phyloP scores from a whole-genome alignment of 2,113 vertebrate genomes.

The Nicator chloris region DNA sequence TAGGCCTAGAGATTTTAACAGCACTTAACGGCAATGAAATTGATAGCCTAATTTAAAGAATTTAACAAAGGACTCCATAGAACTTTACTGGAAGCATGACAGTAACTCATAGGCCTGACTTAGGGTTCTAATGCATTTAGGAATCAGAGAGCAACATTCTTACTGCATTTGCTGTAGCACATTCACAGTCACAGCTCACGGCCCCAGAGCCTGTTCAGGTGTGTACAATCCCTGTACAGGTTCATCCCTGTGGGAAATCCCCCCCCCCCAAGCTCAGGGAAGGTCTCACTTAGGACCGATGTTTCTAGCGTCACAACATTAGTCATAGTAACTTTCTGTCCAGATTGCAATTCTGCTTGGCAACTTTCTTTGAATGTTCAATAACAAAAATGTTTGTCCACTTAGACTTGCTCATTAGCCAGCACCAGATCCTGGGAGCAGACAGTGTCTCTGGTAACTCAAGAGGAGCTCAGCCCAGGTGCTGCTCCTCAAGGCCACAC shows the following conservation, averaged over 20 bases:
- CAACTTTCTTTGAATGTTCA: not conserved
- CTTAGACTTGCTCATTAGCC: not conserved
- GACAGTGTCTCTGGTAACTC: not conserved
- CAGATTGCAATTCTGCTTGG: accelerated
- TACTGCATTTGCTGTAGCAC: not conserved
- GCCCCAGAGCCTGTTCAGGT: not conserved
- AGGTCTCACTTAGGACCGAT: not conserved
- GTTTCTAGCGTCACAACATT: too few relatives aligned
- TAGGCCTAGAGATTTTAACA: not conserved
- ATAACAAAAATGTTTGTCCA: too few relatives aligned
- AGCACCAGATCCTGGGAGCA: too few relatives aligned
- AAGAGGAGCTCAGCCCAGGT: not conserved
- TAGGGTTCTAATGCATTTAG: accelerated
- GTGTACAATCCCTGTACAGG: too few relatives aligned
- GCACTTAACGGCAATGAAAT: not conserved
- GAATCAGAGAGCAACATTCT: not conserved
- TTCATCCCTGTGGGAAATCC: too few relatives aligned
- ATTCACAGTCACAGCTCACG: not conserved
- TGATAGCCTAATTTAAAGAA: not conserved
- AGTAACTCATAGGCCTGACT: not conserved
- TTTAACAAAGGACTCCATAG: not conserved
- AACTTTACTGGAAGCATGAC: not conserved
- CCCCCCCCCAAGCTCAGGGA: not conserved
- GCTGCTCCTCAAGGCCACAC: accelerated
- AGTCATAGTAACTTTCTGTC: accelerated